phyloP scores from a whole-genome alignment of 1,140 invertebrate genomes.

The Conus betulinus region DNA sequence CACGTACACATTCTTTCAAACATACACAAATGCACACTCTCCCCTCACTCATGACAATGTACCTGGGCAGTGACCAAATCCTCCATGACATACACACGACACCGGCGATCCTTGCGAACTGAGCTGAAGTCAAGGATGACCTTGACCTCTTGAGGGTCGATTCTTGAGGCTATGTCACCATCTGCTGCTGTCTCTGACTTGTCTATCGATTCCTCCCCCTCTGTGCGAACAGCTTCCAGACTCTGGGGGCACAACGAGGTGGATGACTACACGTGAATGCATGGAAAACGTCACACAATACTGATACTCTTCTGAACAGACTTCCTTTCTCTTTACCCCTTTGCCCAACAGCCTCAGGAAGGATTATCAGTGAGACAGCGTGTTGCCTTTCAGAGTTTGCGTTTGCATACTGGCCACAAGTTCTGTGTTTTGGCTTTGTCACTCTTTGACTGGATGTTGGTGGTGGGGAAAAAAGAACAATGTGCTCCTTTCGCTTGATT shows the following conservation, averaged over 20 bases:
- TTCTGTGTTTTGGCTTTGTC: too few relatives aligned
- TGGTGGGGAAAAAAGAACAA: too few relatives aligned
- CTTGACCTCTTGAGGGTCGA: slow-evolving; percentile 1
- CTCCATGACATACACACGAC: slow-evolving; percentile 64
- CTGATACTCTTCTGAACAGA: too few relatives aligned
- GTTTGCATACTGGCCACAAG: too few relatives aligned
- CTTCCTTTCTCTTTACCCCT: too few relatives aligned
- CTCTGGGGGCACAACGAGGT: not conserved
- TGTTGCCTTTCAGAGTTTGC: too few relatives aligned
- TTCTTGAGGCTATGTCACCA: not conserved
- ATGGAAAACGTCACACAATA: too few relatives aligned
- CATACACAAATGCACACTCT: not conserved
- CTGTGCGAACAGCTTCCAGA: not conserved
- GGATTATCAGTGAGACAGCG: too few relatives aligned
- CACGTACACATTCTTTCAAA: not conserved
- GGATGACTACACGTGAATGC: too few relatives aligned
- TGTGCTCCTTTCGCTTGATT: too few relatives aligned
- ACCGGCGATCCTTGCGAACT: slow-evolving; percentile 56
- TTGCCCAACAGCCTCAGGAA: too few relatives aligned
- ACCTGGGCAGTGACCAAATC: slow-evolving; percentile 54
- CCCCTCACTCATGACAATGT: not conserved
- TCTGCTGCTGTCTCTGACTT: not conserved
- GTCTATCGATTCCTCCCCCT: not conserved
- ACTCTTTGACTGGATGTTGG: too few relatives aligned
- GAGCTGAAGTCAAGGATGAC: slow-evolving; percentile 61